These are phyloP conservation scores for Scaptodrosophila lebanonensis DNA, from an alignment of 1,140 invertebrate species.

Conservation along the genomic window DNA sequence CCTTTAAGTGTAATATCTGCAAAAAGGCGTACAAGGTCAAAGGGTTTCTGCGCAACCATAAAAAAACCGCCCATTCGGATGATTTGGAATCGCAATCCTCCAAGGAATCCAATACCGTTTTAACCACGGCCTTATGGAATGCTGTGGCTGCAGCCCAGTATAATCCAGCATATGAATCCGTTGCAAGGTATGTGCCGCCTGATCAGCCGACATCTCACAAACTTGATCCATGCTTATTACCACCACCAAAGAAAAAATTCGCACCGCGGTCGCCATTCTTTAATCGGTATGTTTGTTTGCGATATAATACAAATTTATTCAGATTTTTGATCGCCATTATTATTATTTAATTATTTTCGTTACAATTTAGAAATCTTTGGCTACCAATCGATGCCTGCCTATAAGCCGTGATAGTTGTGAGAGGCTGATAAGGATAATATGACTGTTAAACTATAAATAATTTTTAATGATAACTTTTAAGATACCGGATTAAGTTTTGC, in stretches of 20 bases:
- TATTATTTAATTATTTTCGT: constrained; percentile 16
- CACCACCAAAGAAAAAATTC: constrained; percentile 27
- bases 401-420: no score
- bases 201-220: no score
- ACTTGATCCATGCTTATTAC: constrained; percentile 3
- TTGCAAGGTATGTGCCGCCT: constrained; percentile 22
- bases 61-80: background rate
- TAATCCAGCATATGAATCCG: constrained; percentile 23
- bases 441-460: background rate
- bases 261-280: constrained; percentile 40
- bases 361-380: constrained; percentile 31
- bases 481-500: no score
- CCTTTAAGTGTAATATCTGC: constrained; percentile 20
- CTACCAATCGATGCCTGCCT: background rate
- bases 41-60: constrained; percentile 18
- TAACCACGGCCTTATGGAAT: constrained; percentile 11
- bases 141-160: constrained; percentile 42
- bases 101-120: no score
- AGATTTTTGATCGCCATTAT: background rate
- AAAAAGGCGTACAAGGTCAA: constrained; percentile 27
- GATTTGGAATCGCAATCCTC: constrained; percentile 27
- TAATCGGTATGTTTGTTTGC: constrained; percentile 44
- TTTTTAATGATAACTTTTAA: no score
- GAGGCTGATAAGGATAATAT: no score
- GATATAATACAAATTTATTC: background rate